Evolutionary conservation across 2,888 invertebrate species (phyloP), one percentile per base, ranked within the genome.

Genomic region (Nomada hirtipes): DNA sequence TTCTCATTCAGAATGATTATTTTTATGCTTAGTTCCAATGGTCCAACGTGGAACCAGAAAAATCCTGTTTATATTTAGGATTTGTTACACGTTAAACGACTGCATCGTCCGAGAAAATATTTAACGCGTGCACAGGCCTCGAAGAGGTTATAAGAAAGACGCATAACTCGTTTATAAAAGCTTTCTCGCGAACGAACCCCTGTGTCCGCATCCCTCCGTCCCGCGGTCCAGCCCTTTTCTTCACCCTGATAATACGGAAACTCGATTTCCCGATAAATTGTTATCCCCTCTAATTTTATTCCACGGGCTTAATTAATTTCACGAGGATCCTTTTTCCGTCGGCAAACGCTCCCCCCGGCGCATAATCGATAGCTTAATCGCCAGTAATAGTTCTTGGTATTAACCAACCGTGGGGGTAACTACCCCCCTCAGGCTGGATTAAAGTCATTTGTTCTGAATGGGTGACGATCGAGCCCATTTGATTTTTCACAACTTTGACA

Each of bases 281-380:
- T 86, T 76, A 86, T 86, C 74, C 74, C 65, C 63, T 63, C 75
- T 87, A 87, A 87, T 87, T 80, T 79, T 80, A 87, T 86, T 86
- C 50, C 18, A 75, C 44, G 53, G 65, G 63, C 67, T 85, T 87
- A 87, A 87, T 86, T 86, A 82, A 87, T 87, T 87, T 78, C 80
- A 76, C 29, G 59, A 20, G 50, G 69, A 78, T 76, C 72, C 72
- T 73, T 61, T 64, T 63, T 23, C 44, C 57, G 26, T 15, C 20
- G 9, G 70, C 9, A 63, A 67, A 57, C 23, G 60, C 67, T 67
- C 57, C 13, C 29, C n/a, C 65, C 20, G 63, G 52, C 68, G 71
- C 67, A 84, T 80, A 88, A 88, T 88, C 88, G 79, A 88, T 85
- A 69, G 76, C 76, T 86, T 86, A 88, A 88, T 85, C 81, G 81